Base-by-base conservation (phyloP, 2,797 vertebrate genomes). In the Karalla daura region DNA sequence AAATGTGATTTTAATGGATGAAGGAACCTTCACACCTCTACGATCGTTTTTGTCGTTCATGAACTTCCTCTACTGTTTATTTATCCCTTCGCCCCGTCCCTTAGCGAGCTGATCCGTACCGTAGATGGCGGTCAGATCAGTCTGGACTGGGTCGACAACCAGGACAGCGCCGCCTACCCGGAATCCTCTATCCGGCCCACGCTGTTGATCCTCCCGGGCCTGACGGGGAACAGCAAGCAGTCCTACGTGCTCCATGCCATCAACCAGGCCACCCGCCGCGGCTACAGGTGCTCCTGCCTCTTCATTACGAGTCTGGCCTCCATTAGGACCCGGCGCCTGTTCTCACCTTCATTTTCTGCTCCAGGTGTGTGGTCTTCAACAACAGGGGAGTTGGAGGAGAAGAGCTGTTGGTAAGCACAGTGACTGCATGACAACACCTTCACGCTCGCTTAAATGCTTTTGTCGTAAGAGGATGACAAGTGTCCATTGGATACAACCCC, bases 361-460 rank as follows among this genome's bases (percentile, higher is more conserved):
- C 3, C 25, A 96, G 96, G 85, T 93, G 93, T 55, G 94, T 93
- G 9, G 93, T 95, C 14, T 94, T 96, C 85, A 95, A 95, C 78
- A 95, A 95, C 87, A 80, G 94, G 41, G 95, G 95, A 5, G 93
- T 92, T 32, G 89, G 75, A 61, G 94, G 93, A 33, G 95, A 96
- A 55, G 93, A 94, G 55, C 61, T 96, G 66, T 81, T 95, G 90
- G 95, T 95, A 73, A 92, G 91, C 75, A 18, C 5, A 17, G 7
- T 40, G 3, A 51, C 17, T 30, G 51, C 2, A 20, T 30, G 3
- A 15, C 9, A 47, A 27, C 14, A 4, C n/a, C 30, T 32, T 49
- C 30, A 3, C 32, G 9, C 13, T 33, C 32, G 32, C 15, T 30
- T 13, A 17, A 10, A 30, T 13, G 14, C 25, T 47, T 30, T 23